These are phyloP conservation scores for Diaphora mendica DNA, from an alignment of 2,888 invertebrate species.

Conservation along the genomic window DNA sequence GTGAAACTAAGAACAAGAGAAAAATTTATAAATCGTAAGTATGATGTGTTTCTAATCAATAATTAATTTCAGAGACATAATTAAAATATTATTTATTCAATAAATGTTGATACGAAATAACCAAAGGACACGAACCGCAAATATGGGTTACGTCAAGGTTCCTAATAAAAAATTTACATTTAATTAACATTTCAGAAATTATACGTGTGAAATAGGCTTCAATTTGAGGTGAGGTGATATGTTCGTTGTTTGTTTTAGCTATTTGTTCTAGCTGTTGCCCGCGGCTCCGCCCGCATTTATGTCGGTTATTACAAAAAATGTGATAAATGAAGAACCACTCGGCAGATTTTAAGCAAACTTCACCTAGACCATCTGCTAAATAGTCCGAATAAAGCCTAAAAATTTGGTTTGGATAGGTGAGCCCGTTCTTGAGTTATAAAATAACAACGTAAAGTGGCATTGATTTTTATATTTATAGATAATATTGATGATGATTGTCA, in stretches of 20 bases:
- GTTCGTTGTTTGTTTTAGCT: background rate
- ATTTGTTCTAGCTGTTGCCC: too few relatives aligned
- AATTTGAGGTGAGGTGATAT: background rate
- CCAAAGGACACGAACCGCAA: background rate
- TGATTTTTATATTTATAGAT: too few relatives aligned
- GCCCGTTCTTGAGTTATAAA: too few relatives aligned
- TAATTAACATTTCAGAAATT: slow-evolving; percentile 5
- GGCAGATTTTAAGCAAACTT: too few relatives aligned
- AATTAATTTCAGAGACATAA: background rate
- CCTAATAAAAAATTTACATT: slow-evolving; percentile 11
- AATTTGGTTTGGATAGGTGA: too few relatives aligned
- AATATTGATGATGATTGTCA: too few relatives aligned
- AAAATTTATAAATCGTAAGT: background rate
- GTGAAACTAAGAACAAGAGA: background rate
- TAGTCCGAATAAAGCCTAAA: too few relatives aligned
- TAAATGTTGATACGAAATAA: slow-evolving; percentile 7
- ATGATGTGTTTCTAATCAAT: background rate
- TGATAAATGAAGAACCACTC: too few relatives aligned
- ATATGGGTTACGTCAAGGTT: background rate
- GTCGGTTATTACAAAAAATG: too few relatives aligned
- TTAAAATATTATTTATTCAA: background rate
- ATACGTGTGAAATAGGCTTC: background rate
- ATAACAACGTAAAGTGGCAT: too few relatives aligned
- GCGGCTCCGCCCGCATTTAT: too few relatives aligned
- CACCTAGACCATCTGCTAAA: too few relatives aligned